phyloP scores from a whole-genome alignment of 2,113 vertebrate species.

The Vombatus ursinus region DNA sequence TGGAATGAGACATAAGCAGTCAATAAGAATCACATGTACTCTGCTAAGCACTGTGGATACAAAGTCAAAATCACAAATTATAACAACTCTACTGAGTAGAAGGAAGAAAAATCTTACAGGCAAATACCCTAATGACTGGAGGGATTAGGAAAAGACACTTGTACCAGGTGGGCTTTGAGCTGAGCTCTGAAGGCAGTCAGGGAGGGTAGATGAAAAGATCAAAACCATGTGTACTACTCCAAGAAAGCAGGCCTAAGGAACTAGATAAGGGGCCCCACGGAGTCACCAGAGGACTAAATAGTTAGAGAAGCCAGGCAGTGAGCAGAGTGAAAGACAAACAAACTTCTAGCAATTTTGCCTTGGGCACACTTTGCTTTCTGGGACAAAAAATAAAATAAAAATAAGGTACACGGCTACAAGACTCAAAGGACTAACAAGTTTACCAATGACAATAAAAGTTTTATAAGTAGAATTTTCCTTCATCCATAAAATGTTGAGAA shows the following conservation, averaged over 20 bases:
- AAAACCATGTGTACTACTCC: neutral
- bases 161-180: neutral
- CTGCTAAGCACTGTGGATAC: neutral
- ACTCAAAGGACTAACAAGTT: neutral
- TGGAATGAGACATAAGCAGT: neutral
- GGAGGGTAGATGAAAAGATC: neutral
- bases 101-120: neutral
- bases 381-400: neutral
- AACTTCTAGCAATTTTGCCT: neutral
- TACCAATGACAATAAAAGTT: neutral
- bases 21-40: neutral
- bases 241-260: neutral
- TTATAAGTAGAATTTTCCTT: too few species aligned
- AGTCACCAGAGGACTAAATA: neutral
- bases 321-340: neutral
- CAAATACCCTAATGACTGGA: neutral
- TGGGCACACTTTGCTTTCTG: neutral
- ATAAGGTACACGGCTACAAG: neutral
- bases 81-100: neutral
- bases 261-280: neutral
- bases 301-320: neutral
- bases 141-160: neutral
- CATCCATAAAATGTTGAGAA: too few species aligned
- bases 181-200: neutral
- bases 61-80: neutral